These are phyloP conservation scores for Oligia latruncula DNA, from an alignment of 2,888 invertebrate species.

Conservation along the genomic window DNA sequence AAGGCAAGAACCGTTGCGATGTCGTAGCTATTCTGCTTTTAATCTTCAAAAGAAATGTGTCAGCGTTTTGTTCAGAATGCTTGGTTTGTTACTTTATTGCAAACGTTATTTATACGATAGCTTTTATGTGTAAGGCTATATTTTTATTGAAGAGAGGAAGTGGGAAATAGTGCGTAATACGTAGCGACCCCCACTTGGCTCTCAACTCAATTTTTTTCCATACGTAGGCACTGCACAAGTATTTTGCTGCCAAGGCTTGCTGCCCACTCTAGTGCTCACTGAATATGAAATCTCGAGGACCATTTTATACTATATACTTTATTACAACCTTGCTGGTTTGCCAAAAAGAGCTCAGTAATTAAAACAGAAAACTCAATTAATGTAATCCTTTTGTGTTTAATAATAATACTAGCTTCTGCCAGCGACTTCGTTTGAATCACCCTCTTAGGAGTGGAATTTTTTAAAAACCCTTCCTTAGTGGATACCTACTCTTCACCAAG, in stretches of 20 bases:
- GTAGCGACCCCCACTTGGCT: constrained; percentile 21
- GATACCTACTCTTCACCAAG: no score
- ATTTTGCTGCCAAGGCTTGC: not conserved
- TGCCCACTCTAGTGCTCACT: not conserved
- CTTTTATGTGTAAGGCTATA: constrained; percentile 5
- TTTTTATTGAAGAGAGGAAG: constrained; percentile 16
- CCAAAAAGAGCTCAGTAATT: constrained; percentile 1
- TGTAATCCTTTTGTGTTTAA: not conserved
- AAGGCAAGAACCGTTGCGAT: constrained; percentile 34
- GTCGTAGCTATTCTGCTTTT: constrained; percentile 27
- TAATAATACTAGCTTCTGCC: no score
- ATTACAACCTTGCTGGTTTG: constrained; percentile 9
- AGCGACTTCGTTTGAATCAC: no score
- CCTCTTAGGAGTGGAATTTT: no score
- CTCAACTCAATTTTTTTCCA: constrained; percentile 11
- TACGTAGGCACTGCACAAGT: not conserved
- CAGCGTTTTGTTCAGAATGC: constrained; percentile 22
- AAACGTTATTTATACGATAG: constrained; percentile 27
- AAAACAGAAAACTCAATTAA: not conserved
- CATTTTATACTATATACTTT: constrained; percentile 7
- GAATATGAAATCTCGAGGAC: constrained; percentile 10
- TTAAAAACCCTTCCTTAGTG: no score
- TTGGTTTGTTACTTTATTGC: constrained; percentile 20
- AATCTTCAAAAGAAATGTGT: constrained; percentile 32
- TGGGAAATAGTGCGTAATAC: constrained; percentile 18